Base-by-base conservation (phyloP, 2,113 vertebrate genomes). In the Nestor notabilis region DNA sequence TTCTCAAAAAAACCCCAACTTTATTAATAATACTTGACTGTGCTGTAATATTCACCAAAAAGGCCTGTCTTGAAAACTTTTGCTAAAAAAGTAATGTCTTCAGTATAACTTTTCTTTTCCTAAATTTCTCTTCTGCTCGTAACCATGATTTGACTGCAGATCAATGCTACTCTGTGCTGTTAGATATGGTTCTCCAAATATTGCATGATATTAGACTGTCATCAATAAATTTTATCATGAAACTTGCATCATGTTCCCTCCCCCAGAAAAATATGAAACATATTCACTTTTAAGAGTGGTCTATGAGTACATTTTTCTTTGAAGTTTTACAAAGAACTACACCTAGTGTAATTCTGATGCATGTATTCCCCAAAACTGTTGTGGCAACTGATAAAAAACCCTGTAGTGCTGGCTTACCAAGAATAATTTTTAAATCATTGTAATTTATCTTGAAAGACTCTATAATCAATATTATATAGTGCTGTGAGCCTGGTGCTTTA, bases 391-490 rank as follows among this genome's bases (percentile, higher is more conserved):
- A 65, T 83, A 15, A 75, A 95, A 92, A 49, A 74, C 1, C 4
- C 20, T 46, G 17, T 14, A 90, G 41, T 46, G 7, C 19, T 86
- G 61, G 17, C 23, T 88, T 89, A 90, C n/a, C 13, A 66, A 43
- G 41, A 88, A 66, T 60, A 88, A 91, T 83, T 94, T 92, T 93
- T 58, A 79, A 93, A 85, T 92, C 68, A 82, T 15, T 58, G 53
- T 82, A 93, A 93, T 95, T 93, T 90, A 65, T 95, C 87, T 89
- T 95, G 68, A 89, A 92, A 80, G 70, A 88, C 66, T 95, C 55
- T 6, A 3, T 24, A 50, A 87, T 97, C 89, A 91, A 96, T 97
- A 93, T 79, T 53, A 65, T 10, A 43, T 28, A 90, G 64, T n/a
- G 18, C 60, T 91, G 39, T 75, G 35, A 90, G 87, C 28, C 68